These are phyloP conservation scores for Meandrusa payeni DNA, from an alignment of 2,888 invertebrate genomes.

Conservation along the genomic window DNA sequence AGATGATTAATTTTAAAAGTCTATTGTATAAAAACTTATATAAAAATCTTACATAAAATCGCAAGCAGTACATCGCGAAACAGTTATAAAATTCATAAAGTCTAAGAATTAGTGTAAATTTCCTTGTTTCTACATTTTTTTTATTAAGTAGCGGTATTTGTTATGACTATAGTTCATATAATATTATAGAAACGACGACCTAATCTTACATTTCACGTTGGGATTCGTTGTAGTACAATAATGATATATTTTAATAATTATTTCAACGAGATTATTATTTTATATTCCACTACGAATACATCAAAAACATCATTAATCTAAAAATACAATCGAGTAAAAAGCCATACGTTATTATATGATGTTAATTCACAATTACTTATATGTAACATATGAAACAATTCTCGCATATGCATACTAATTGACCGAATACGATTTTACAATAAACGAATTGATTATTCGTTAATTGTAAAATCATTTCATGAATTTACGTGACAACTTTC, in stretches of 20 bases:
- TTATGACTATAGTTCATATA: constrained; percentile 17
- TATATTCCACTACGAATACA: constrained; percentile 29
- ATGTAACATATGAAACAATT: not conserved
- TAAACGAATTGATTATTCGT: no score
- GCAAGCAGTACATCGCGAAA: constrained; percentile 21
- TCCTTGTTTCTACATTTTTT: constrained; percentile 1
- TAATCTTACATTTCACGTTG: constrained; percentile 29
- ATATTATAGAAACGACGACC: constrained; percentile 15
- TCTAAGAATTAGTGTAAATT: constrained; percentile 14
- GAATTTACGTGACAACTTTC: no score
- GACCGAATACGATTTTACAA: no score
- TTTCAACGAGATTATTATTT: constrained; percentile 30
- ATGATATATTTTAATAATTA: constrained; percentile 24
- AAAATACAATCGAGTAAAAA: constrained; percentile 24
- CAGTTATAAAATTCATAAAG: constrained; percentile 19
- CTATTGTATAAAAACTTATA: constrained; percentile 23
- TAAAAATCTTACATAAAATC: constrained; percentile 16
- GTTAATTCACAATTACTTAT: not conserved
- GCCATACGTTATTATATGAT: constrained; percentile 6
- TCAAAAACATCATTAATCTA: constrained; percentile 28
- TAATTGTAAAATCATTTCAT: no score
- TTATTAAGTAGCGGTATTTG: constrained; percentile 17
- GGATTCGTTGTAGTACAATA: constrained; percentile 40
- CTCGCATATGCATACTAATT: no score
- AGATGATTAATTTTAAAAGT: constrained; percentile 20